Evolutionary conservation across 2,113 vertebrate genomes (phyloP).

Genomic region (Channa argus): DNA sequence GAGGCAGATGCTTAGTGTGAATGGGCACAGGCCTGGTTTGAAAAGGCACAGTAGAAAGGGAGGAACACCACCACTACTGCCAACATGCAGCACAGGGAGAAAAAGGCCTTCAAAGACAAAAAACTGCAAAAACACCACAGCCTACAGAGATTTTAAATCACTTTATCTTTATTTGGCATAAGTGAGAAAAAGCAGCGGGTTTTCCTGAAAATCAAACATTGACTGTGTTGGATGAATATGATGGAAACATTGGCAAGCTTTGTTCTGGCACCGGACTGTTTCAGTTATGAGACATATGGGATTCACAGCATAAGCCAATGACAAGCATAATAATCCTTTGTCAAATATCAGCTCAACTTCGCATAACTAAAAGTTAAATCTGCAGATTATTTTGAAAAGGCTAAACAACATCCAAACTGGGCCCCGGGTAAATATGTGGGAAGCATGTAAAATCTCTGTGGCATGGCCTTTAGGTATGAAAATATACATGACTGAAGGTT

Average conservation of each 20-base stretch:
- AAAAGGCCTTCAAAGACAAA: too few relatives aligned
- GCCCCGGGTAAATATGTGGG: conserved; percentile 13
- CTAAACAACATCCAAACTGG: background rate
- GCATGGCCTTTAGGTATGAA: conserved; percentile 12
- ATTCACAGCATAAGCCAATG: conserved; percentile 4
- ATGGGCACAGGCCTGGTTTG: too few relatives aligned
- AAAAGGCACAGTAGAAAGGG: background rate
- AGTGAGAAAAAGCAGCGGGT: background rate
- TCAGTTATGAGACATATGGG: background rate
- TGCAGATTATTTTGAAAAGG: conserved; percentile 6
- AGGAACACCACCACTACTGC: background rate
- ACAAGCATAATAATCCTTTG: background rate
- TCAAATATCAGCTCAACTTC: background rate
- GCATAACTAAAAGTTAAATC: background rate
- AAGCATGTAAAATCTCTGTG: background rate
- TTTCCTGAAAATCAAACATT: background rate
- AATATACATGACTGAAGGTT: conserved; percentile 34
- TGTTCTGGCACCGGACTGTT: background rate
- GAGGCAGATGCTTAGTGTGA: too few relatives aligned
- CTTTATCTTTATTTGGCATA: background rate
- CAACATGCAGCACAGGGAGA: background rate
- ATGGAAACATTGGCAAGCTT: background rate
- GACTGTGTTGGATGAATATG: background rate
- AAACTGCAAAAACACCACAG: too few relatives aligned
- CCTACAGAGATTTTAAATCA: background rate